A percentile compares a stretch with the other conserved stretches of the same genome.
Evolutionary conservation across 1,140 invertebrate genomes (phyloP).

Genomic region (Phymastichus coffea): DNA sequence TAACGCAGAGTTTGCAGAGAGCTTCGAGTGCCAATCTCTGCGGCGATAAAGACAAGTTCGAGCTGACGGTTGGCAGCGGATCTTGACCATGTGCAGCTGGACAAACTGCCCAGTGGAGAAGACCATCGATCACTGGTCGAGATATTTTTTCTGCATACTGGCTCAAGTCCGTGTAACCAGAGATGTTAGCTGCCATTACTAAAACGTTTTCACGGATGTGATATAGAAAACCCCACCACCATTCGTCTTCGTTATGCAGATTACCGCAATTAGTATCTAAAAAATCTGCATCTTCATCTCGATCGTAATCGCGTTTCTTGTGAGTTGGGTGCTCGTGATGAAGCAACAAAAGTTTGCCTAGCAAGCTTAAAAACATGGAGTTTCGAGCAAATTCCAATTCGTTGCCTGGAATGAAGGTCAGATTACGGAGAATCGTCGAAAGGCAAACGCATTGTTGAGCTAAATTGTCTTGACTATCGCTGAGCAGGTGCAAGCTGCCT

Average conservation of each 20-base stretch:
- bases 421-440: conserved; percentile 89
- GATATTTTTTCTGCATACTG: conserved; percentile 88
- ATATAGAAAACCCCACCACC: conserved; percentile 95
- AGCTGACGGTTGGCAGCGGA: conserved; percentile 78
- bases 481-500: conserved; percentile 79
- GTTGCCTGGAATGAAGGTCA: conserved; percentile 97
- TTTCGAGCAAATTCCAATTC: conserved; percentile 88
- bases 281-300: conserved; percentile 79
- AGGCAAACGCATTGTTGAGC: conserved; percentile 85
- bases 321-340: conserved; percentile 85
- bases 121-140: conserved; percentile 85
- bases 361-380: conserved; percentile 78
- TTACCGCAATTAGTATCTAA: conserved; percentile 76
- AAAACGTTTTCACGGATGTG: conserved; percentile 90
- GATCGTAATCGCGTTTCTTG: conserved; percentile 80
- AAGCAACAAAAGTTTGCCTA: conserved; percentile 83
- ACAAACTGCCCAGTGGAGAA: conserved; percentile 95
- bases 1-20: conserved; percentile 95
- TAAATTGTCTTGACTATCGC: conserved; percentile 82
- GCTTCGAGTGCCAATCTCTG: conserved; percentile 94
- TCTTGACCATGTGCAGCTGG: conserved; percentile 92
- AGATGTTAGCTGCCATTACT: conserved; percentile 90
- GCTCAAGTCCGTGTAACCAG: conserved; percentile 85
- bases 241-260: conserved; percentile 73
- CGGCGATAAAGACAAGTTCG: conserved; percentile 80